Percentiles rank a stretch among this genome's conserved stretches.
Conservation (phyloP, 1,140 invertebrate genomes). For the Aphaenogaster ashmeadi region DNA sequence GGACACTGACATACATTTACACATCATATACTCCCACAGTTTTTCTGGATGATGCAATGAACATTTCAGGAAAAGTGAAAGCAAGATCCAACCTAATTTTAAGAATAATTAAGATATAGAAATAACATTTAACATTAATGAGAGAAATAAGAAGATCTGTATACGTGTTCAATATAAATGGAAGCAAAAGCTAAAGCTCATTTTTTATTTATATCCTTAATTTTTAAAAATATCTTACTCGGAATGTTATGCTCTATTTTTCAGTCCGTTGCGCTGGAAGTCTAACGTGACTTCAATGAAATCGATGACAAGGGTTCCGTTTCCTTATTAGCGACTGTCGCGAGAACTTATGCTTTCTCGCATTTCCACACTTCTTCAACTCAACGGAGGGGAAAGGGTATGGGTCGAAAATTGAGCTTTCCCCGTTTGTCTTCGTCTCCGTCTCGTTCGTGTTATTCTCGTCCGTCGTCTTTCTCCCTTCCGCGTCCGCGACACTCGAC, state of each 20-base stretch:
- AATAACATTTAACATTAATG: background rate
- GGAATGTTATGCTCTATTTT: conserved; percentile 44
- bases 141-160: background rate
- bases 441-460: conserved; percentile 19
- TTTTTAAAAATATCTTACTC: background rate
- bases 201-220: conserved; percentile 8
- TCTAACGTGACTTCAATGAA: conserved; percentile 51
- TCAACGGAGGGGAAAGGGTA: conserved; percentile 72
- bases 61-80: background rate
- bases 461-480: conserved; percentile 9
- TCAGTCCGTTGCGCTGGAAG: conserved; percentile 59
- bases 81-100: background rate
- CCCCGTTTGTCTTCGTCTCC: background rate
- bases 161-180: background rate
- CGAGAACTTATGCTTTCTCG: conserved; percentile 64
- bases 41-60: background rate
- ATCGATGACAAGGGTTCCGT: conserved; percentile 54
- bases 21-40: background rate
- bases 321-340: conserved; percentile 77
- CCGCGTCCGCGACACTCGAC: conserved; percentile 53
- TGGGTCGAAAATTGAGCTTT: conserved; percentile 55
- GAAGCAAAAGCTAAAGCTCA: background rate
- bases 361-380: conserved; percentile 71
- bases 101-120: background rate
- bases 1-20: background rate